Evolutionary conservation across 2,888 invertebrate species (phyloP).

Genomic region (Drosophila barbarae): DNA sequence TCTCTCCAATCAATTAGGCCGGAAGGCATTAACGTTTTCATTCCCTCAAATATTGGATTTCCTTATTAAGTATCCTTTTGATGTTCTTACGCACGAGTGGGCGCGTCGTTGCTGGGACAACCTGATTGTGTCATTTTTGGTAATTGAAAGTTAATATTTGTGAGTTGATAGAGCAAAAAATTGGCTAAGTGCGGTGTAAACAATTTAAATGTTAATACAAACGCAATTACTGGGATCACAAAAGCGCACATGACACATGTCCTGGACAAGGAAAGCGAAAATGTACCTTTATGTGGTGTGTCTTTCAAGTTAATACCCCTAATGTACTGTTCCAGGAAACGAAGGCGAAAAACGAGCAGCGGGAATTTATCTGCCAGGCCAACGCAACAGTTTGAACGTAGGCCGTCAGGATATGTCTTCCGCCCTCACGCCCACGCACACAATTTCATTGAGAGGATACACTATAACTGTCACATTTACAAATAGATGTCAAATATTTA

Average conservation of each 20-base stretch:
- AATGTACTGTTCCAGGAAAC: conserved; percentile 47
- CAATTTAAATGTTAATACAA: conserved; percentile 48
- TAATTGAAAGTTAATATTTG: conserved; percentile 62
- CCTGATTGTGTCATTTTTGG: conserved; percentile 41
- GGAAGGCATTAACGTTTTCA: conserved; percentile 10
- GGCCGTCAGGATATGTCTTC: conserved; percentile 32
- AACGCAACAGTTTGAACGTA: conserved; percentile 57
- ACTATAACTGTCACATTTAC: neutral
- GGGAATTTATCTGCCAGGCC: conserved; percentile 50
- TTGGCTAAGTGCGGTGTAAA: conserved; percentile 37
- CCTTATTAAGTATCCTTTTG: conserved; percentile 28
- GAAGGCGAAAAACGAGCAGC: conserved; percentile 33
- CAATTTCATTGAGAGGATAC: conserved; percentile 10
- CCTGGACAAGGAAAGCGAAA: neutral
- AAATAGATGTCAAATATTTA: neutral
- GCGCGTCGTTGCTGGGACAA: conserved; percentile 4
- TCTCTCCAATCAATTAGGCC: conserved; percentile 29
- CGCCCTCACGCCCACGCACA: conserved; percentile 13
- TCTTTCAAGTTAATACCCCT: conserved; percentile 55
- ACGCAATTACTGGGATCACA: conserved; percentile 28
- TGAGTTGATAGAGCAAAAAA: conserved; percentile 39
- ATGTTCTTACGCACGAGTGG: conserved; percentile 43
- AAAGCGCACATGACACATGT: conserved; percentile 25
- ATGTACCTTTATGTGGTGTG: conserved; percentile 13
- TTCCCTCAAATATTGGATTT: conserved; percentile 30